Evolutionary conservation across 2,888 invertebrate species (phyloP), one percentile per base, ranked within the genome.

Genomic region (Eumerus sabulonum): DNA sequence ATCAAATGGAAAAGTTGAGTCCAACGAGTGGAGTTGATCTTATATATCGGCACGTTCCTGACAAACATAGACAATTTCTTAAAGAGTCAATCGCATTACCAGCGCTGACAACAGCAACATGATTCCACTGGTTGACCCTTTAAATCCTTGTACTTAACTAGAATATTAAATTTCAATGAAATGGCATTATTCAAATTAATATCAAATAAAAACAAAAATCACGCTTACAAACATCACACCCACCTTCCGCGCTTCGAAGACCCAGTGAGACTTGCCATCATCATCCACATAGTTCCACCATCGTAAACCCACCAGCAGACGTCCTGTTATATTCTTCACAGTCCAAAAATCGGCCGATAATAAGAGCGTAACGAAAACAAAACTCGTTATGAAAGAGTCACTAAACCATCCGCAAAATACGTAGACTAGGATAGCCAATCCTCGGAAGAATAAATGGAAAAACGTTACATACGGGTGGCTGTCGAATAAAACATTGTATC

Each of bases 281-380:
- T 98, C 98, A 86, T 99, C 99, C 0, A 99, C 96, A 87, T 98
- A 98, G 90, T 99, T 99, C 99, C 99, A 99, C 99, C 99, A 99
- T 82, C 99, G 91, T 16, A 99, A 90, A 0, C 99, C 99, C 17
- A 98, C 99, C 88, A 99, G 91, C 48, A 99, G 90, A 57, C 99
- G 92, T 36, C 99, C 98, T 76, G 96, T 97, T 7, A 88, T 87
- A 60, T 89, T 89, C 90, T 99, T 99, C 0, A 99, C 98, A 12
- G 97, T 97, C 99, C 99, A 99, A 90, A 99, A 99, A 88, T 99
- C 99, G 90, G 98, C 95, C 0, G 98, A 98, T 7, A 99, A 91
- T 62, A 99, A 91, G 27, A 98, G 90, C 11, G 97, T 92, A 40
- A 99, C 94, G 35, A 94, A 91, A 50, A 99, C 96, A 90, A 99